These are phyloP conservation scores for Sinocyclocheilus anophthalmus DNA, from an alignment of 2,113 vertebrate species.

Conservation along the genomic window DNA sequence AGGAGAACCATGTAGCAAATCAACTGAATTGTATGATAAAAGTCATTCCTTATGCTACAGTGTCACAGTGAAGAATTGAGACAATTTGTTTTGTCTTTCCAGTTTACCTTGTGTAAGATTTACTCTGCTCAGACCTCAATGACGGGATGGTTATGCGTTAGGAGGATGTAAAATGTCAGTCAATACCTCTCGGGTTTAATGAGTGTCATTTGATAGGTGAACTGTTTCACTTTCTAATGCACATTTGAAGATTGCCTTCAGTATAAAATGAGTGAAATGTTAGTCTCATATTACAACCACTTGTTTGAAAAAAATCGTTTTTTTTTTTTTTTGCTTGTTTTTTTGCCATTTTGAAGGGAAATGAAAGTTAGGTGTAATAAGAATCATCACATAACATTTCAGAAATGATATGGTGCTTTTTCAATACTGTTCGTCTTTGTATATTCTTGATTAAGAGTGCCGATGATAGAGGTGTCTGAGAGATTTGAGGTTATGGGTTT, in stretches of 20 bases:
- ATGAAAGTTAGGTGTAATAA: background rate
- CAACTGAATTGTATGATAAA: conserved; percentile 48
- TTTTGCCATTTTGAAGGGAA: conserved; percentile 2
- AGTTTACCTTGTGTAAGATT: background rate
- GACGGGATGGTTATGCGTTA: background rate
- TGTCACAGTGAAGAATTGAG: conserved; percentile 39
- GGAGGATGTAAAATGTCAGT: conserved; percentile 43
- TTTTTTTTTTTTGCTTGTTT: background rate
- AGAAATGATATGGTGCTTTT: conserved; percentile 54
- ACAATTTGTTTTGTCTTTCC: background rate
- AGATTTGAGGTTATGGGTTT: conserved; percentile 15
- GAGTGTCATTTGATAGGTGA: conserved; percentile 14
- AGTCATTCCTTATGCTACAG: conserved; percentile 27
- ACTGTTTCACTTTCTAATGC: conserved; percentile 13
- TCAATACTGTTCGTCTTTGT: conserved; percentile 57
- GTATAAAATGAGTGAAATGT: background rate
- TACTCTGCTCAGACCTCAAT: conserved; percentile 16
- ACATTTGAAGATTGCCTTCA: conserved; percentile 35
- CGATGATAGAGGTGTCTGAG: conserved; percentile 2
- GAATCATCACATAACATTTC: background rate
- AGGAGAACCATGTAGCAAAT: conserved; percentile 75
- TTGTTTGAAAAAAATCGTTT: background rate
- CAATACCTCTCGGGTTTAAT: conserved; percentile 49
- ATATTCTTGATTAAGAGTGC: conserved; percentile 23
- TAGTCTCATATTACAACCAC: conserved; percentile 15